These are phyloP conservation scores for Poeciliopsis presidionis DNA, from an alignment of 2,797 vertebrate species.

Conservation along the genomic window DNA sequence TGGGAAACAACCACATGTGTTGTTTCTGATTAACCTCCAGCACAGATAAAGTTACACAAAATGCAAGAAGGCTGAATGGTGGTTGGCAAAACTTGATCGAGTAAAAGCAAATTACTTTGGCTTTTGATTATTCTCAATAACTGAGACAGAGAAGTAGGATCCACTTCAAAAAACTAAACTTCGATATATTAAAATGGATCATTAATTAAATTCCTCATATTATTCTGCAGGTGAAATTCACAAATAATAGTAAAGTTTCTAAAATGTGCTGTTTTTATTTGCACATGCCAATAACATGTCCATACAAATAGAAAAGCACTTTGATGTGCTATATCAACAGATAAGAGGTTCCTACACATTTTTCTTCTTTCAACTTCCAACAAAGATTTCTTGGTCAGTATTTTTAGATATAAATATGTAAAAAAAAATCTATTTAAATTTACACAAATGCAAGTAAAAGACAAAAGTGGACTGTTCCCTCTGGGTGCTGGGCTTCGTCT, in stretches of 20 bases:
- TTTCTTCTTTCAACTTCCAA: too few relatives aligned
- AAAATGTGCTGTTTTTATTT: background rate
- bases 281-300: background rate
- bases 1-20: background rate
- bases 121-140: background rate
- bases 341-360: too few relatives aligned
- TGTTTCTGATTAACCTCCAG: background rate
- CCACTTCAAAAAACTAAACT: background rate
- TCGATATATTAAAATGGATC: background rate
- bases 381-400: background rate
- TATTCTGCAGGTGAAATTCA: background rate
- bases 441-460: background rate
- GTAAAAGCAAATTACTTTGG: background rate
- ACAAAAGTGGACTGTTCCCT: background rate
- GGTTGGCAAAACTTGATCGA: background rate
- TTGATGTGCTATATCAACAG: too few relatives aligned
- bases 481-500: background rate
- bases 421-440: background rate
- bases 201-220: background rate
- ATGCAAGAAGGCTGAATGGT: background rate
- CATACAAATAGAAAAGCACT: background rate
- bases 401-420: background rate
- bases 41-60: background rate
- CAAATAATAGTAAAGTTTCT: background rate
- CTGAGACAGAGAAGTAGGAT: background rate